Percentiles rank a stretch among this genome's conserved stretches.
Evolutionary conservation across 2,113 vertebrate species (phyloP).

Genomic region (Muntiacus reevesi): DNA sequence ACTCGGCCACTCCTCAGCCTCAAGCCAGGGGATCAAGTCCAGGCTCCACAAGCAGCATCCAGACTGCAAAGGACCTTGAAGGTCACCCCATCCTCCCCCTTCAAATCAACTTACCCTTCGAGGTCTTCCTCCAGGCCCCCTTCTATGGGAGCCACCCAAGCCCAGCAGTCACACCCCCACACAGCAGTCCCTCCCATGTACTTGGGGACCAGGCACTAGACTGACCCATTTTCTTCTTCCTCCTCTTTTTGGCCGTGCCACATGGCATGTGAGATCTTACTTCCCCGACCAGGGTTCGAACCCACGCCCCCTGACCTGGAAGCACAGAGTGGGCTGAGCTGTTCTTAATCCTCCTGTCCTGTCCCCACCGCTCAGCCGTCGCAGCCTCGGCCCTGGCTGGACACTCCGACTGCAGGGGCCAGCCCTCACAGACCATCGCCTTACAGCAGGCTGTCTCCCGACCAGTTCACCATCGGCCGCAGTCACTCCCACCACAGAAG

Average conservation of each 20-base stretch:
- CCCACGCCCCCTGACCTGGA: background rate
- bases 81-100: background rate
- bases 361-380: background rate
- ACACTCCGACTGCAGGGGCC: background rate
- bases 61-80: background rate
- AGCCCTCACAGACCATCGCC: background rate
- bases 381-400: background rate
- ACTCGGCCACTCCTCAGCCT: background rate
- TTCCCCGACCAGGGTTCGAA: background rate
- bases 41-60: background rate
- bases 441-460: background rate
- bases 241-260: background rate
- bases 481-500: background rate
- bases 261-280: background rate
- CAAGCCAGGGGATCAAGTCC: background rate
- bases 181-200: background rate
- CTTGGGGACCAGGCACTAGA: no score
- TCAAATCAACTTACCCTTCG: background rate
- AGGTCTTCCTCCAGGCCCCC: background rate
- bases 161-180: background rate
- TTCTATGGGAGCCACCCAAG: background rate
- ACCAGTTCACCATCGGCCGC: background rate
- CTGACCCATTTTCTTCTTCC: fast-evolving
- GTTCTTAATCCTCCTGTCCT: background rate
- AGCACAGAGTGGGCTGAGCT: background rate